Evolutionary conservation across 2,113 vertebrate genomes (phyloP), one percentile per base, ranked within the genome.

Genomic region (Lepisosteus oculatus): DNA sequence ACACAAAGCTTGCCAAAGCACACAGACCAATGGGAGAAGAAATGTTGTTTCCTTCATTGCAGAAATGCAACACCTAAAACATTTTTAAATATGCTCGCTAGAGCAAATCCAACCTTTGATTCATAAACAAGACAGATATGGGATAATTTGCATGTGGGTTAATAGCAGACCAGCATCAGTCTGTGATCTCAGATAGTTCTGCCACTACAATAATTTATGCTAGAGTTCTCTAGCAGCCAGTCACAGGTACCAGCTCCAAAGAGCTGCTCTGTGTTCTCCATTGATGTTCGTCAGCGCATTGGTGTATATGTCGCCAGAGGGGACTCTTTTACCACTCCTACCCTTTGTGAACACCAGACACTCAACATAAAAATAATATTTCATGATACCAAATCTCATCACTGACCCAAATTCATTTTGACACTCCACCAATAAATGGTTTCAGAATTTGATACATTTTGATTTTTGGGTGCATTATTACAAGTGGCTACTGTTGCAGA

Each of bases 301-400:
- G 72, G 74, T 80, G 79, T 77, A 82, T 83, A 74, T 74, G 62
- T 77, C 78, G 86, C 87, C 81, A 74, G 55, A 76, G 80, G 89
- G 79, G 77, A 54, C 65, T 68, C 61, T 78, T 78, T 80, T 76
- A 64, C 72, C 67, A 41, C 79, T 66, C 73, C 66, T 72, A 73
- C 74, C 70, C 47, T 57, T 55, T 29, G 61, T 51, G 47, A 82
- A 74, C 71, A 79, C 75, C 75, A 75, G 78, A 79, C 69, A 80
- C 75, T 79, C 72, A 86, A 88, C 80, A 83, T 76, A 78, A 85
- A 87, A 90, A 87, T 74, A 86, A 90, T 87, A 90, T 88, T 90
- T 84, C 78, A 88, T 84, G 29, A 51, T 51, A 74, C 74, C 62
- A 69, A 81, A 78, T 80, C 81, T 74, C 57, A 42, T 75, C 74